Conservation (phyloP, 1,140 invertebrate species). For the Caenorhabditis elegans region DNA sequence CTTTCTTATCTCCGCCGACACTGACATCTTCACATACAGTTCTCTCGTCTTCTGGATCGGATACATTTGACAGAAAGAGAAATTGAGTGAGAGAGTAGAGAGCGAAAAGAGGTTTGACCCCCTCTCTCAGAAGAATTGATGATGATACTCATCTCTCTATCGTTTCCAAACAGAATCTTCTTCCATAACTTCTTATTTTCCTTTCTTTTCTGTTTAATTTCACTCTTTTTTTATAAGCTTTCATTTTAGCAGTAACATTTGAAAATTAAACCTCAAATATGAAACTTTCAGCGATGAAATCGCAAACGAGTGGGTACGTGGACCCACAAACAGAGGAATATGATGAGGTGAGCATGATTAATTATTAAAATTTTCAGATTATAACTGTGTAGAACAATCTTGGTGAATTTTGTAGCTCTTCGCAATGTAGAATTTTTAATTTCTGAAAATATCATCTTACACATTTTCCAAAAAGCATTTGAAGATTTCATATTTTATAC, state of each 20-base stretch:
- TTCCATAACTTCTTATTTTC: background rate
- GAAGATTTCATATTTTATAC: too few species aligned
- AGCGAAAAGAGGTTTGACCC: slow-evolving; percentile 30
- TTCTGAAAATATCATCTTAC: too few species aligned
- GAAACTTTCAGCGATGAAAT: slow-evolving; percentile 14
- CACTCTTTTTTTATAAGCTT: background rate
- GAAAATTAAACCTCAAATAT: too few species aligned
- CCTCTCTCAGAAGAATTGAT: background rate
- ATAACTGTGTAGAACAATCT: too few species aligned
- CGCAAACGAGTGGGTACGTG: background rate
- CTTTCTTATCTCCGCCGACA: slow-evolving; percentile 1
- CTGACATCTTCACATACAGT: background rate
- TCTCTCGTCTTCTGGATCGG: slow-evolving; percentile 6
- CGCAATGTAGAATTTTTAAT: too few species aligned
- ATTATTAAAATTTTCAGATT: too few species aligned
- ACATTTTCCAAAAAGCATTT: too few species aligned
- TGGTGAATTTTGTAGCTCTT: too few species aligned
- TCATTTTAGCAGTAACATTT: too few species aligned
- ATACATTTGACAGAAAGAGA: slow-evolving; percentile 14
- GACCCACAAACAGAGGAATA: background rate
- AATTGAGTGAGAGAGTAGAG: slow-evolving; percentile 1
- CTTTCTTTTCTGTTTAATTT: background rate
- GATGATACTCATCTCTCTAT: slow-evolving; percentile 10
- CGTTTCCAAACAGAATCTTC: background rate
- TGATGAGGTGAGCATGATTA: slow-evolving; percentile 23